Conservation (phyloP, 2,888 invertebrate genomes). For the Protodeltote pygarga region DNA sequence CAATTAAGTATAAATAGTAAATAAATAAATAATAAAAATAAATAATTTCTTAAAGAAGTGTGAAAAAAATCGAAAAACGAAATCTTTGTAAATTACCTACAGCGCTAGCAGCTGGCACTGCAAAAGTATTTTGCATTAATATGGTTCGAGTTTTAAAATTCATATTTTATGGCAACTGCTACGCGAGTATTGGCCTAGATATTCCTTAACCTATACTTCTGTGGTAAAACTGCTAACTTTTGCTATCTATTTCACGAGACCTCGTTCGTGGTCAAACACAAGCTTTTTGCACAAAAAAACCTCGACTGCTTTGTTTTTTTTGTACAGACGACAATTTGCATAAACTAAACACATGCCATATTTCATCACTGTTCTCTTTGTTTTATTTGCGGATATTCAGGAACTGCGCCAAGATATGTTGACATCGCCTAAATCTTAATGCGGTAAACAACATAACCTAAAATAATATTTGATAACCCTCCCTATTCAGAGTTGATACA, state of each 20-base stretch:
- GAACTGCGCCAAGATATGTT: slow-evolving; percentile 38
- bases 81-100: slow-evolving; percentile 41
- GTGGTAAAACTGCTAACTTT: slow-evolving; percentile 35
- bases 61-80: no score
- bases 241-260: slow-evolving; percentile 4
- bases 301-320: slow-evolving; percentile 18
- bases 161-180: slow-evolving; percentile 45
- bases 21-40: no score
- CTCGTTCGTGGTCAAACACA: no score
- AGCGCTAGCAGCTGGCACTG: slow-evolving; percentile 32
- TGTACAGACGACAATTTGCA: slow-evolving; percentile 20
- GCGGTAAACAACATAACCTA: slow-evolving; percentile 35
- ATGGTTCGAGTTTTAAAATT: slow-evolving; percentile 48
- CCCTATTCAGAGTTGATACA: slow-evolving; percentile 12
- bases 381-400: slow-evolving; percentile 20
- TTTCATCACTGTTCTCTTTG: slow-evolving; percentile 28
- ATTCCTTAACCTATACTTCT: slow-evolving; percentile 46
- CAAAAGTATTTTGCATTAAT: slow-evolving; percentile 54
- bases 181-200: slow-evolving; percentile 32
- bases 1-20: no score
- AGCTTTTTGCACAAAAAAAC: no score
- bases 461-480: slow-evolving; percentile 29
- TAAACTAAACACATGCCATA: slow-evolving; percentile 29
- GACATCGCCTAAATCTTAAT: slow-evolving; percentile 52
- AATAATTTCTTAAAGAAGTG: no score